Percentiles rank a stretch among this genome's conserved stretches.
phyloP scores from a whole-genome alignment of 1,140 invertebrate genomes.

The Meteorus sp. region DNA sequence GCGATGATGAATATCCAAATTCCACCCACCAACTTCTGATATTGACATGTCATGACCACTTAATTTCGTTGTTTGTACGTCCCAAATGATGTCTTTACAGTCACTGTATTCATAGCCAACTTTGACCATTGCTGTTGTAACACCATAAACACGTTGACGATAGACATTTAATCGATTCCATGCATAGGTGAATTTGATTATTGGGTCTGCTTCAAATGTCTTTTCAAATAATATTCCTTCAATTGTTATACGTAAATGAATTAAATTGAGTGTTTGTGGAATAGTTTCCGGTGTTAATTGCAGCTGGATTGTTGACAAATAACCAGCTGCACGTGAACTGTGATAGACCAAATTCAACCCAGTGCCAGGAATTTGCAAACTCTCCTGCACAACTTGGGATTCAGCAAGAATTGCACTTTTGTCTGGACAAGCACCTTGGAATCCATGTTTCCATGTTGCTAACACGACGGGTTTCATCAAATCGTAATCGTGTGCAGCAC shows the following conservation, averaged over 20 bases:
- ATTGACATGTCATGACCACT: conserved; percentile 96
- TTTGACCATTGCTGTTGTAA: conserved; percentile 88
- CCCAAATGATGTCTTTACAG: conserved; percentile 94
- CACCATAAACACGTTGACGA: conserved; percentile 89
- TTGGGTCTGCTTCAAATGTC: conserved; percentile 91
- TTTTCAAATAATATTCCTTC: conserved; percentile 93
- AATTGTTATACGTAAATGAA: conserved; percentile 89
- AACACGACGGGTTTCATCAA: conserved; percentile 91
- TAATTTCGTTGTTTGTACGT: conserved; percentile 90
- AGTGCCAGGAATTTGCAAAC: conserved; percentile 88
- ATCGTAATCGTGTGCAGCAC: conserved; percentile 90
- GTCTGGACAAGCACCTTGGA: conserved; percentile 92
- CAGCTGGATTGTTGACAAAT: conserved; percentile 91
- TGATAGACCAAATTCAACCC: conserved; percentile 93
- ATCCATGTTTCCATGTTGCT: conserved; percentile 95
- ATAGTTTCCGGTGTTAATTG: conserved; percentile 87
- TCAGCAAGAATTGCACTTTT: conserved; percentile 90
- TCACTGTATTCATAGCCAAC: conserved; percentile 95
- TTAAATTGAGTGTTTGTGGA: conserved; percentile 77
- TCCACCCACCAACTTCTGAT: conserved; percentile 95
- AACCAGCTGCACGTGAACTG: conserved; percentile 88
- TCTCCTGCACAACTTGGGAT: conserved; percentile 94
- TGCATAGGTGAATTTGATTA: conserved; percentile 94
- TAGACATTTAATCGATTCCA: conserved; percentile 98
- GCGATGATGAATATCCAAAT: conserved; percentile 94